Evolutionary conservation across 1,140 invertebrate species (phyloP).

Genomic region (Carposina sasakii): DNA sequence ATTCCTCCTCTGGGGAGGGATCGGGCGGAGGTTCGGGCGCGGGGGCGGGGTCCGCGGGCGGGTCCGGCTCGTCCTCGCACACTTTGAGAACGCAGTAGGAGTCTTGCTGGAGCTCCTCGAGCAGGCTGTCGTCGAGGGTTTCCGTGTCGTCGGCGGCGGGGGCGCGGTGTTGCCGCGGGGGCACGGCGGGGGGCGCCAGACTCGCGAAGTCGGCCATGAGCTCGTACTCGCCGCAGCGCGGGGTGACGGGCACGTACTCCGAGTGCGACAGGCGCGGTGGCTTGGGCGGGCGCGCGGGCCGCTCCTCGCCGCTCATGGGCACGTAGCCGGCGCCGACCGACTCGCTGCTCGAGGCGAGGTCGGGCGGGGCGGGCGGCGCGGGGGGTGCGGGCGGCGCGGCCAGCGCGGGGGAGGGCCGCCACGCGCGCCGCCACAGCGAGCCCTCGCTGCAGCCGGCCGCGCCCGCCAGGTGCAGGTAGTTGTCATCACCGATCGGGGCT

Average conservation of each 20-base stretch:
- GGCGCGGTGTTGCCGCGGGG: constrained; percentile 24
- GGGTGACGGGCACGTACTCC: constrained; percentile 23
- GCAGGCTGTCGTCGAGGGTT: constrained; percentile 54
- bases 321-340: constrained; percentile 61
- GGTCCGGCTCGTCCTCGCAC: constrained; percentile 50
- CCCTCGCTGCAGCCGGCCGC: constrained; percentile 36
- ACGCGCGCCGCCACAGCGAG: constrained; percentile 43
- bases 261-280: constrained; percentile 47
- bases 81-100: constrained; percentile 56
- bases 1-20: constrained; percentile 36
- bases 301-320: constrained; percentile 59
- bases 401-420: constrained; percentile 40
- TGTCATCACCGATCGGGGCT: constrained; percentile 91
- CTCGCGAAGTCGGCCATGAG: constrained; percentile 61
- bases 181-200: constrained; percentile 16
- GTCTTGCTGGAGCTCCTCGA: constrained; percentile 56
- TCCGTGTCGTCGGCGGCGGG: constrained; percentile 34
- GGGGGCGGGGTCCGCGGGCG: constrained; percentile 24
- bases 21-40: constrained; percentile 17
- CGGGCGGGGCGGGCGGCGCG: constrained; percentile 37
- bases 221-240: constrained; percentile 59
- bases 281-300: constrained; percentile 49
- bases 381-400: constrained; percentile 46
- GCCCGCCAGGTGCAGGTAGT: constrained; percentile 78
- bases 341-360: constrained; percentile 57